Base-by-base conservation (phyloP, 1,140 invertebrate species). In the Spodoptera frugiperda region DNA sequence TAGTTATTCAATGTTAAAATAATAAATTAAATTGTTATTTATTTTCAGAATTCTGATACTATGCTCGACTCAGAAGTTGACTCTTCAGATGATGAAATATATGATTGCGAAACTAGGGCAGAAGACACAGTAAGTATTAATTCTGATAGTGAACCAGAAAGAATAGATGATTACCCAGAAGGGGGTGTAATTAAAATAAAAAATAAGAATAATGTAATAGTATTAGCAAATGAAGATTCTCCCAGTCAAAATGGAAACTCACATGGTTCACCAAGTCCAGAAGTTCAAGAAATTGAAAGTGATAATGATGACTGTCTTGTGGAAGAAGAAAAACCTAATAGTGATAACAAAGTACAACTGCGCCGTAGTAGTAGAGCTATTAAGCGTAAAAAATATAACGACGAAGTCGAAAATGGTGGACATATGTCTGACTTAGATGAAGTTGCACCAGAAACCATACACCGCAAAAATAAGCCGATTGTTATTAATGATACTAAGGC, bases 401-500 rank as follows among this genome's bases (percentile, higher is more conserved):
- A 96, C 80, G 95, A 96, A 82, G 93, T 95, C 17, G 94, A 95
- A 17, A 95, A 96, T 79, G 95, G 95, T 51, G 95, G 95, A 81
- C 95, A 96, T 55, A 94, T 94, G 61, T 95, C 95, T 15, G 96
- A 96, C 82, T 95, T 96, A 76, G 95, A 96, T 82, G 96, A 96
- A 89, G 94, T 96, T 14, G 87, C 95, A n/a, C 94, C 95, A 2
- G 94, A 95, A 75, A 19, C 51, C 12, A 19, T 46, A 95, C 96
- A 10, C 82, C 90, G 82, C 89, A 94, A 74, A 68, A 79, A 84
- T 63, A 94, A 88, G 79, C 95, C 96, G 1, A 97, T 97, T 72
- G 95, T 97, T 33, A 96, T 97, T 0, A 97, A 96, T 83, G 96
- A 97, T 83, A 96, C 96, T 1, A 97, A 97, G 90, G 94, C 96